These are phyloP conservation scores for Plecturocebus donacophilus DNA, from an alignment of 2,113 vertebrate species.

Conservation along the genomic window DNA sequence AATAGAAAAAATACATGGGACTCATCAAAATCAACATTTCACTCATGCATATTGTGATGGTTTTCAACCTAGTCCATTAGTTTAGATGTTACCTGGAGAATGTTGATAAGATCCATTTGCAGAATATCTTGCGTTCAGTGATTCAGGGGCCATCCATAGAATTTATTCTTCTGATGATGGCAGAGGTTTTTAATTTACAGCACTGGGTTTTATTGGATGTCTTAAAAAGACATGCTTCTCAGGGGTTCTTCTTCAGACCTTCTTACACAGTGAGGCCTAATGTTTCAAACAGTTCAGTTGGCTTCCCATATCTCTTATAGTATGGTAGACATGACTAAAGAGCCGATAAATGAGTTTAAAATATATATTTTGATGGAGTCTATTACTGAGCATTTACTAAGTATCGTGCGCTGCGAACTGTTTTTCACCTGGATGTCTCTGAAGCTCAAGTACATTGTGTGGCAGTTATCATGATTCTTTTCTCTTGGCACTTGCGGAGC, in stretches of 20 bases:
- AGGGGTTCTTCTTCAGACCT: background rate
- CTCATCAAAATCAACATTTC: background rate
- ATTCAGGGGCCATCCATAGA: background rate
- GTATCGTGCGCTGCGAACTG: fast-evolving
- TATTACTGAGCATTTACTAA: background rate
- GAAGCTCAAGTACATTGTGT: background rate
- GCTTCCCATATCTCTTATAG: background rate
- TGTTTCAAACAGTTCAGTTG: background rate
- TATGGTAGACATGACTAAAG: background rate
- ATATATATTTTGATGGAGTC: fast-evolving
- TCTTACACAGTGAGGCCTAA: background rate
- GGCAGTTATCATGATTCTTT: background rate
- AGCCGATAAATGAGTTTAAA: no score
- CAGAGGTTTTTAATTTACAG: background rate
- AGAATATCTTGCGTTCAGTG: background rate
- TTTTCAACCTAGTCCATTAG: background rate
- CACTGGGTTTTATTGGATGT: background rate
- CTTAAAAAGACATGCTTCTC: background rate
- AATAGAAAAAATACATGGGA: background rate
- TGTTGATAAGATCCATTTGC: background rate
- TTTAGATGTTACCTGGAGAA: background rate
- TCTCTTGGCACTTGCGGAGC: background rate
- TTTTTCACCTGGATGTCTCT: background rate
- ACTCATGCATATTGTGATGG: background rate
- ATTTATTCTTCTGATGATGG: background rate